Conservation (phyloP, 2,113 vertebrate genomes). For the Henicopernis longicauda region DNA sequence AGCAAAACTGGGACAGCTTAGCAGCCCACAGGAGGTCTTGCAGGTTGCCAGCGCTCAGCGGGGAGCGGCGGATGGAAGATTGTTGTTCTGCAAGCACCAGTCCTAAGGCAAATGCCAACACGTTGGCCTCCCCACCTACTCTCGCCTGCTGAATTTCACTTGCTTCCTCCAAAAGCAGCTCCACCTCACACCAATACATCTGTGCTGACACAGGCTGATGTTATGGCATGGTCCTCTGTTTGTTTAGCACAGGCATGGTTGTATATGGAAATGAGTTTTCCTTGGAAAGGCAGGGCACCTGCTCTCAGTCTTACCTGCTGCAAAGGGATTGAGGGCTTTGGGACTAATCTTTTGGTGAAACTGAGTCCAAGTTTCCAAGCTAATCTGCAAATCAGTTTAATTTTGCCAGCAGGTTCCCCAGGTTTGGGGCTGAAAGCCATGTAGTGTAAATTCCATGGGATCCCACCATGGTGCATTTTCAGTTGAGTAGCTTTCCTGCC, state of each 20-base stretch:
- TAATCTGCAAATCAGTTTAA: background rate
- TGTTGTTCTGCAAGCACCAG: background rate
- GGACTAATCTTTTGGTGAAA: background rate
- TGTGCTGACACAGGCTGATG: background rate
- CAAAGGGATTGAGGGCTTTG: background rate
- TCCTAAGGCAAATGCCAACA: background rate
- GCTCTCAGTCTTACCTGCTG: background rate
- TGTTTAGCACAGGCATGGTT: background rate
- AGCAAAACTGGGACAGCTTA: background rate
- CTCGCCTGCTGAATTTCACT: background rate
- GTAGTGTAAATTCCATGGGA: background rate
- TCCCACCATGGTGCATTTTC: background rate
- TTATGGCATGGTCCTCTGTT: background rate
- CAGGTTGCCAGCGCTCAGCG: background rate
- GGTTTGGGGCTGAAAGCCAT: background rate
- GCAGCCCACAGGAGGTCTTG: background rate
- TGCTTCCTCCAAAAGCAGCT: background rate
- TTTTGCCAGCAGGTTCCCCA: background rate
- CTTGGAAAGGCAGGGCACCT: background rate
- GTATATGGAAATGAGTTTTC: background rate
- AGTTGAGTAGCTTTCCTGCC: background rate
- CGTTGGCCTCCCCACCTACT: accelerated
- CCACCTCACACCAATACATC: background rate
- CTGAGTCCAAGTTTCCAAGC: background rate
- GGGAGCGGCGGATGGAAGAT: accelerated